Percentiles rank a stretch among this genome's conserved stretches.
Evolutionary conservation across 2,113 vertebrate species (phyloP).

Genomic region (Paraplagusia blochii): DNA sequence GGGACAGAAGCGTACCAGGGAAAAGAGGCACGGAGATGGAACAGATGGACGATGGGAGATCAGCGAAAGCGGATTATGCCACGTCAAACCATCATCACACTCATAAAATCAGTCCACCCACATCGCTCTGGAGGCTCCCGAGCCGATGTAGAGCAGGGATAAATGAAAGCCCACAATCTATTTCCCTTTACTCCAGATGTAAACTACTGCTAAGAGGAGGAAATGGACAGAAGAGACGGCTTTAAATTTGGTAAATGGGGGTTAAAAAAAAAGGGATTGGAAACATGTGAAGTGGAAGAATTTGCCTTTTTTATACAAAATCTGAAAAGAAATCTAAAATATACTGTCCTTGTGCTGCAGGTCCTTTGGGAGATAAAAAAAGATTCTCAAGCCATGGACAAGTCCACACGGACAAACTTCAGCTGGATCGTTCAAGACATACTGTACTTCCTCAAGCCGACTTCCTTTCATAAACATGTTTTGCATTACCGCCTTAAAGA

Average conservation of each 20-base stretch:
- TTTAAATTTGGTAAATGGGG: slow-evolving; percentile 51
- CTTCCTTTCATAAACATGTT: too few relatives aligned
- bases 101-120: slow-evolving; percentile 72
- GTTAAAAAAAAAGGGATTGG: slow-evolving; percentile 43
- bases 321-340: not conserved
- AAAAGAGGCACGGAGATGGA: slow-evolving; percentile 59
- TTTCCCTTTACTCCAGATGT: slow-evolving; percentile 45
- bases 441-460: too few relatives aligned
- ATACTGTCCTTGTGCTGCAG: not conserved
- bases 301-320: not conserved
- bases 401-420: not conserved
- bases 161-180: slow-evolving; percentile 60
- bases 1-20: slow-evolving; percentile 13
- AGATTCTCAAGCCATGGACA: slow-evolving; percentile 39
- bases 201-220: slow-evolving; percentile 43
- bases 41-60: slow-evolving; percentile 74
- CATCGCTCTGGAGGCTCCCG: slow-evolving; percentile 43
- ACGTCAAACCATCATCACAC: slow-evolving; percentile 74
- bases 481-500: not conserved
- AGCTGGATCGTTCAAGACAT: too few relatives aligned
- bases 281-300: too few relatives aligned
- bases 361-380: too few relatives aligned
- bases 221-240: slow-evolving; percentile 35
- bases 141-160: slow-evolving; percentile 62
- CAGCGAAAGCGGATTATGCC: slow-evolving; percentile 78